phyloP scores from a whole-genome alignment of 2,113 vertebrate species.

The Festucalex cinctus region DNA sequence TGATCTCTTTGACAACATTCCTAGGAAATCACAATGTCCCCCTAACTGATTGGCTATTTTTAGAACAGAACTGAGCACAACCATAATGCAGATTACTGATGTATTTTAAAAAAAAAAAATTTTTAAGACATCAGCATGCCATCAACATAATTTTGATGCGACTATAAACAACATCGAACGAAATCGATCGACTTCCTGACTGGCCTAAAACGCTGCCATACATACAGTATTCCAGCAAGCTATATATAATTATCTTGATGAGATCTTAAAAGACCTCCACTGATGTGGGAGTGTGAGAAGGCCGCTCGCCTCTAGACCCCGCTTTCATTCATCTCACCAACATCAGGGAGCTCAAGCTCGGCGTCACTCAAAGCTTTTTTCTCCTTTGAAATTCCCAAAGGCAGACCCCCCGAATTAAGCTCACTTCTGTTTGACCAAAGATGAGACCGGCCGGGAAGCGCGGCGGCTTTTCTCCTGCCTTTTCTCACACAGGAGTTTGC shows the following conservation, averaged over 20 bases:
- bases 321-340: constrained; percentile 70
- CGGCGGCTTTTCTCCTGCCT: constrained; percentile 50
- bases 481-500: constrained; percentile 63
- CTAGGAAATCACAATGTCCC: too few species aligned
- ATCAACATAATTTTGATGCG: too few species aligned
- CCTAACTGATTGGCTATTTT: too few species aligned
- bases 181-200: neutral
- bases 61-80: too few species aligned
- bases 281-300: constrained; percentile 79
- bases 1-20: too few species aligned
- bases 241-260: constrained; percentile 58
- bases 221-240: constrained; percentile 27
- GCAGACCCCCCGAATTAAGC: constrained; percentile 74
- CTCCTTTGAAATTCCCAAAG: constrained; percentile 68
- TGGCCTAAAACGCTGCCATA: constrained; percentile 29
- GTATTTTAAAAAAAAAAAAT: too few species aligned
- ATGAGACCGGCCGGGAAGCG: constrained; percentile 60
- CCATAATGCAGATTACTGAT: too few species aligned
- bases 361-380: constrained; percentile 65
- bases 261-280: constrained; percentile 84
- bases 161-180: too few species aligned
- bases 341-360: constrained; percentile 66
- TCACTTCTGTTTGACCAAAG: constrained; percentile 73
- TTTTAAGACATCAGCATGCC: too few species aligned
- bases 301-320: constrained; percentile 57